These are phyloP conservation scores for Anthopleura xanthogrammica DNA, from an alignment of 92 coral and sea anemone genomes.

Conservation along the genomic window DNA sequence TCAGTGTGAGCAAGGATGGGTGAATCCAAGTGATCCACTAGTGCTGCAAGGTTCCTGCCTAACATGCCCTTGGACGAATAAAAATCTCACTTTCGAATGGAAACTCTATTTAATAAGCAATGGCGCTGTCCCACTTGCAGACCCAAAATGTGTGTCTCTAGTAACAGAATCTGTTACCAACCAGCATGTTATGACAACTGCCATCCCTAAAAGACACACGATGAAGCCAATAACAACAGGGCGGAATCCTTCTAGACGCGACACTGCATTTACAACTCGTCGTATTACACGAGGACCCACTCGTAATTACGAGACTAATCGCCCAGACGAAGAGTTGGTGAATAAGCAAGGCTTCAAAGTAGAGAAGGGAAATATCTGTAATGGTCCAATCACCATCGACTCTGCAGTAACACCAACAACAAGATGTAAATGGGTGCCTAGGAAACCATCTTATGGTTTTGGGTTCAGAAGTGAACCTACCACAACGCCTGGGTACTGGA, in stretches of 20 bases:
- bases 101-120: conserved; percentile 39
- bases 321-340: neutral
- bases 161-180: neutral
- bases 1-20: conserved; percentile 55
- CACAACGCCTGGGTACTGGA: neutral
- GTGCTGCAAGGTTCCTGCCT: conserved; percentile 51
- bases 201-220: neutral
- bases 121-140: neutral
- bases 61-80: conserved; percentile 44
- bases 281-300: neutral
- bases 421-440: conserved; percentile 1
- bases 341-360: neutral
- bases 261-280: neutral
- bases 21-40: conserved; percentile 60
- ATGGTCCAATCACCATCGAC: neutral
- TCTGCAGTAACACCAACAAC: conserved; percentile 6
- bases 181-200: neutral
- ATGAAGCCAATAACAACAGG: neutral
- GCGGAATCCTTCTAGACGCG: neutral
- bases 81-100: conserved; percentile 49
- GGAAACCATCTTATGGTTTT: neutral
- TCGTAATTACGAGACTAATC: neutral
- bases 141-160: conserved; percentile 17
- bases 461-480: neutral
- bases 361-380: conserved; percentile 15